A percentile compares a stretch with the other conserved stretches of the same genome.
Conservation (phyloP, 2,888 invertebrate genomes). For the Diaprepes abbreviatus region DNA sequence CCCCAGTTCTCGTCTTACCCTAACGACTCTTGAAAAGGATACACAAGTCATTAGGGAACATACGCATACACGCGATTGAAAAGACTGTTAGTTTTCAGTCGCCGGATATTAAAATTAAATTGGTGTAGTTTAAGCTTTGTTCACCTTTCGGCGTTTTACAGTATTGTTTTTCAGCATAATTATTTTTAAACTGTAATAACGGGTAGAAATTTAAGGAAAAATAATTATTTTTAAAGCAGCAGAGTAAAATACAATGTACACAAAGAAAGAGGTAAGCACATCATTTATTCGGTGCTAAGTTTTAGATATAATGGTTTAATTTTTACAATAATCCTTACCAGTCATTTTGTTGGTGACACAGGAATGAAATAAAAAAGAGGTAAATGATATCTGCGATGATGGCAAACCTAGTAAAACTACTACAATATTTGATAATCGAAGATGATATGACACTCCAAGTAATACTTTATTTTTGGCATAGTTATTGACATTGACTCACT, state of each 20-base stretch:
- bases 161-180: constrained; percentile 12
- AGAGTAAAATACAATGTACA: not conserved
- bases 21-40: constrained; percentile 66
- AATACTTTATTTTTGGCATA: no score
- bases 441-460: no score
- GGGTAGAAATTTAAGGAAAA: not conserved
- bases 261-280: no score
- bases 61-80: constrained; percentile 45
- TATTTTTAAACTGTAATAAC: constrained; percentile 17
- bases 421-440: no score
- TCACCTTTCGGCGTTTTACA: constrained; percentile 22
- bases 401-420: no score
- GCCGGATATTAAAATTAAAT: constrained; percentile 46
- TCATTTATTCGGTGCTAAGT: no score
- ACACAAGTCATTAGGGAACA: constrained; percentile 55
- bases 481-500: no score
- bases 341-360: no score
- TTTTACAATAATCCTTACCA: no score
- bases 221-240: not conserved
- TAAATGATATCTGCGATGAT: no score
- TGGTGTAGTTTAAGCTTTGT: constrained; percentile 38
- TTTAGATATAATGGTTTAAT: no score
- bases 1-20: constrained; percentile 62
- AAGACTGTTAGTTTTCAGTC: constrained; percentile 49
- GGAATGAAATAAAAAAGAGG: no score